A percentile compares a stretch with the other conserved stretches of the same genome.
Evolutionary conservation across 1,140 invertebrate species (phyloP).

Genomic region (Zaprionus inermis): DNA sequence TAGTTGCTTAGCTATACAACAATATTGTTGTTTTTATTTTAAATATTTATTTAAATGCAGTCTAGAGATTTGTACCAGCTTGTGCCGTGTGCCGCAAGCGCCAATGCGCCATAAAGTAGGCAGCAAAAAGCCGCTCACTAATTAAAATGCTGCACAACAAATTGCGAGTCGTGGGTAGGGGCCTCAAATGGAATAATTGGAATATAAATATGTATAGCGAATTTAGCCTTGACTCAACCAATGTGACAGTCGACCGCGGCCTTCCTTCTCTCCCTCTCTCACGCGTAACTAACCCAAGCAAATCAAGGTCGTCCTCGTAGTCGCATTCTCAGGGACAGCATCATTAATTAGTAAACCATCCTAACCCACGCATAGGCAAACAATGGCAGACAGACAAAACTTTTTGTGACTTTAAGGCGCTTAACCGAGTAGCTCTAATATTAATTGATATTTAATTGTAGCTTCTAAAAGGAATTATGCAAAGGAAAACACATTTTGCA

Average conservation of each 20-base stretch:
- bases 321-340: conserved; percentile 51
- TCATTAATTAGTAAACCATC: conserved; percentile 61
- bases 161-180: neutral
- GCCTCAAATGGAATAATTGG: conserved; percentile 1
- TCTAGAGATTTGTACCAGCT: conserved; percentile 8
- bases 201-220: conserved; percentile 41
- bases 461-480: neutral
- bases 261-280: neutral
- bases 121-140: conserved; percentile 39
- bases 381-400: neutral
- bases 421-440: conserved; percentile 39
- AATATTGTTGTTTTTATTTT: conserved; percentile 7
- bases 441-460: conserved; percentile 55
- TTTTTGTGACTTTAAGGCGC: conserved; percentile 38
- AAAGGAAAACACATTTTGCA: no score
- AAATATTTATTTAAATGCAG: conserved; percentile 42
- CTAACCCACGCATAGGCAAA: neutral
- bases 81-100: no score
- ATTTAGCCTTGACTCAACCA: conserved; percentile 35
- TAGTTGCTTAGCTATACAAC: neutral
- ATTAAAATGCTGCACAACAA: conserved; percentile 63
- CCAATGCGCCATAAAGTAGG: conserved; percentile 35
- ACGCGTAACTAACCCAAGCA: conserved; percentile 6
- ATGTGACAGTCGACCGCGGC: conserved; percentile 28
- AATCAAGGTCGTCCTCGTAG: conserved; percentile 45